Evolutionary conservation across 2,888 invertebrate species (phyloP).

Genomic region (Apamea anceps): DNA sequence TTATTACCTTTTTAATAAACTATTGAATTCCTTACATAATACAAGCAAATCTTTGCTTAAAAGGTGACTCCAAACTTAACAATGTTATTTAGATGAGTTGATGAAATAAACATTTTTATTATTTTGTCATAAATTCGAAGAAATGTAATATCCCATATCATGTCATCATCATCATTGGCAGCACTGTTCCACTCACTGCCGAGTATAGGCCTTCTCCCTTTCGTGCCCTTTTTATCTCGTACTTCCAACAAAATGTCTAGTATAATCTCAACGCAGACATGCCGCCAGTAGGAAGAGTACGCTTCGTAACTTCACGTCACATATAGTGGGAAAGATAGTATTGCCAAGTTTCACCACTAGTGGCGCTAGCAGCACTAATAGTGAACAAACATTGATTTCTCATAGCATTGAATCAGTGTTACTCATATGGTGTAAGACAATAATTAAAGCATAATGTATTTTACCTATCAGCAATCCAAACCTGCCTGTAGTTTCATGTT

Average conservation of each 20-base stretch:
- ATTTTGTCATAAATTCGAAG: neutral
- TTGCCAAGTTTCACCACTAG: neutral
- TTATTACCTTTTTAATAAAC: slow-evolving; percentile 13
- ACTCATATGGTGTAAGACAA: neutral
- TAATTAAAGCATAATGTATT: slow-evolving; percentile 1
- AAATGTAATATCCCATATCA: neutral
- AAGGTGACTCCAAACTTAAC: too few species aligned
- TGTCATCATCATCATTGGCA: neutral
- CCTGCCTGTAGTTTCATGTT: neutral
- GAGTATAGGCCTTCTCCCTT: neutral
- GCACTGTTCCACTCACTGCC: neutral
- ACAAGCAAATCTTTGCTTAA: too few species aligned
- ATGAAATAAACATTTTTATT: too few species aligned
- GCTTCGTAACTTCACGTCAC: neutral
- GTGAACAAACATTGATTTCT: neutral
- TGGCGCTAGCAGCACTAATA: neutral
- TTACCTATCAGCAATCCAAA: neutral
- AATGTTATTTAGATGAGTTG: too few species aligned
- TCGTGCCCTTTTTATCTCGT: neutral
- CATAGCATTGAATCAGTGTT: neutral
- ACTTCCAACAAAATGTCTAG: neutral
- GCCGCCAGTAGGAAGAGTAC: neutral
- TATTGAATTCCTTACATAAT: neutral
- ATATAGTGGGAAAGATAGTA: neutral
- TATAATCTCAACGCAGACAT: neutral